phyloP scores from a whole-genome alignment of 1,140 invertebrate genomes.

The Globodera rostochiensis region DNA sequence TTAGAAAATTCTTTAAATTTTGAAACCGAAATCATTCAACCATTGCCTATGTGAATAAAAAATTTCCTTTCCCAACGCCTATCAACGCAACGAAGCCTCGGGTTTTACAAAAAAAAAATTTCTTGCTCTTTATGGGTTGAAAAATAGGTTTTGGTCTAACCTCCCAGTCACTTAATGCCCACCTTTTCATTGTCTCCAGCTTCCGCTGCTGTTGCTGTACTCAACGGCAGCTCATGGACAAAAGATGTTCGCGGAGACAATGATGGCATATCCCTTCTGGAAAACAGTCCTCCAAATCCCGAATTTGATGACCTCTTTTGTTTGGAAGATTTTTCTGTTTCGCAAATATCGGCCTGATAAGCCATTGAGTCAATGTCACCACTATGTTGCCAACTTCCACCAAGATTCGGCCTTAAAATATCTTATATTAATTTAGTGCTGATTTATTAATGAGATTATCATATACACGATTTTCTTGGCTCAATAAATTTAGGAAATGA shows the following conservation, averaged over 20 bases:
- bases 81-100: no score
- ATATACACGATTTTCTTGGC: no score
- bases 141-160: no score
- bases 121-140: no score
- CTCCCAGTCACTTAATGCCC: no score
- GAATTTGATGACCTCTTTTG: background rate
- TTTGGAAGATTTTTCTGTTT: conserved; percentile 15
- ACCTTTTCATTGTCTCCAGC: background rate
- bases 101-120: no score
- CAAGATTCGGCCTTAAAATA: background rate
- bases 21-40: background rate
- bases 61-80: no score
- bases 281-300: conserved; percentile 33
- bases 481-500: no score
- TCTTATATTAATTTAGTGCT: no score
- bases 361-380: conserved; percentile 35
- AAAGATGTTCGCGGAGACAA: conserved; percentile 26
- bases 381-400: conserved; percentile 13
- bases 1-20: background rate
- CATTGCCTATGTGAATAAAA: no score
- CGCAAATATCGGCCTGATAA: conserved; percentile 39
- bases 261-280: conserved; percentile 25
- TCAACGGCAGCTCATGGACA: background rate
- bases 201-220: background rate
- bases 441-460: no score